Base-by-base conservation (phyloP, 2,888 invertebrate species). In the Prosopocoilus inquinatus region DNA sequence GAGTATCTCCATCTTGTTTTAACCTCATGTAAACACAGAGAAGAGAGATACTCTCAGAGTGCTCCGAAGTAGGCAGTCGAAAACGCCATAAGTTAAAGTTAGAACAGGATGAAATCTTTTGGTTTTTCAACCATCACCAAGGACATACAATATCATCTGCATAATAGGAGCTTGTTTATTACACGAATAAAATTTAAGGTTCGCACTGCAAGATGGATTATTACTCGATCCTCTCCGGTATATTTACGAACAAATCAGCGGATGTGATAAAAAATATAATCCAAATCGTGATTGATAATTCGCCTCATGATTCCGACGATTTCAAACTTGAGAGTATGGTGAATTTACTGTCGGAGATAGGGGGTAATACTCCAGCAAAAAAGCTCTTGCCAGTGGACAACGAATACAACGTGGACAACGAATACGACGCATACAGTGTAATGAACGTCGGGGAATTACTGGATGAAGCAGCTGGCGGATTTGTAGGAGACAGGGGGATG, bases 251-350 rank as follows among this genome's bases (percentile, higher is more conserved):
- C 45, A 65, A 60, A 58, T 49, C 64, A n/a, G 45, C 55, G 7
- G 55, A 62, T 38, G 44, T 56, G 9, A 65, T 69, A 20, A 32
- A 36, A 13, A 53, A 63, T 9, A 57, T 69, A 2, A 66, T 69
- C 38, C 11, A 50, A 3, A 48, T 68, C 15, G 66, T 68, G 34
- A 50, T 62, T 32, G 61, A 62, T 46, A 54, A 51, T 38, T 55
- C 52, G 16, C 63, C 65, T 4, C 0, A 8, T 20, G 65, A 61
- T 15, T 16, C 45, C 5, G 44, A 28, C 44, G 67, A 68, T 7
- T 50, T 58, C 33, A 61, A 64, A 47, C 16, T 69, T 3, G 68
- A 70, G 53, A 64, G 64, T 16, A 66, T 70, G 59, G 59, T 66
- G 8, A 64, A 67, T 52, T 55, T 69, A 33, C 45, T 69, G 12